Conservation (phyloP, 2,797 vertebrate species). For the Okamejei kenojei region DNA sequence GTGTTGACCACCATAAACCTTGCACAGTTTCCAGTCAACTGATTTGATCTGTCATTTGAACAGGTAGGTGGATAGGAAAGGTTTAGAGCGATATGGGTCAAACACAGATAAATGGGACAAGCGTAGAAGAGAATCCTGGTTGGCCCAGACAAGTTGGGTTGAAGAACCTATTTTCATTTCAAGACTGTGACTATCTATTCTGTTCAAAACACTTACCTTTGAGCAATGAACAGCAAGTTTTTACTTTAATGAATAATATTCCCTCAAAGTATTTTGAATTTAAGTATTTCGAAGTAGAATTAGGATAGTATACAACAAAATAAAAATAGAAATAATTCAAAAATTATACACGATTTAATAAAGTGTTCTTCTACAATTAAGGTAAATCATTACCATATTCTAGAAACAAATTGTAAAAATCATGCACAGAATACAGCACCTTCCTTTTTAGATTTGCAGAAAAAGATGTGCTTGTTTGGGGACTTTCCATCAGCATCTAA, state of each 20-base stretch:
- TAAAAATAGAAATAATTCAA: neutral
- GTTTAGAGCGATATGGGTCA: too few species aligned
- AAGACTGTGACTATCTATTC: neutral
- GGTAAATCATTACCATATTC: neutral
- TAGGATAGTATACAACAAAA: neutral
- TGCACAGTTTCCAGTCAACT: too few species aligned
- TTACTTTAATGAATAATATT: neutral
- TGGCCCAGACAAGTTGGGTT: too few species aligned
- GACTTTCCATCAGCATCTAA: slow-evolving; percentile 72
- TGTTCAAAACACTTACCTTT: neutral
- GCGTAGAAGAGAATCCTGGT: too few species aligned
- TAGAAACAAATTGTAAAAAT: neutral
- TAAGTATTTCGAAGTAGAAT: neutral
- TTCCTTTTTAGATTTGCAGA: slow-evolving; percentile 75
- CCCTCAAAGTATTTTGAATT: neutral
- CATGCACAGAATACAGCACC: slow-evolving; percentile 53
- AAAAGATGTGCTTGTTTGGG: slow-evolving; percentile 76
- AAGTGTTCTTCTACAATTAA: neutral
- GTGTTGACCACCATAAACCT: neutral
- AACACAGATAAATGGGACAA: too few species aligned
- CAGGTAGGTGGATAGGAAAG: too few species aligned
- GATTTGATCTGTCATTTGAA: too few species aligned
- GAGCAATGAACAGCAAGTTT: neutral
- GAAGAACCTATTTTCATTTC: too few species aligned
- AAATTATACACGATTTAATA: neutral